Conservation (phyloP, 2,888 invertebrate genomes). For the Meliscaeva auricollis region DNA sequence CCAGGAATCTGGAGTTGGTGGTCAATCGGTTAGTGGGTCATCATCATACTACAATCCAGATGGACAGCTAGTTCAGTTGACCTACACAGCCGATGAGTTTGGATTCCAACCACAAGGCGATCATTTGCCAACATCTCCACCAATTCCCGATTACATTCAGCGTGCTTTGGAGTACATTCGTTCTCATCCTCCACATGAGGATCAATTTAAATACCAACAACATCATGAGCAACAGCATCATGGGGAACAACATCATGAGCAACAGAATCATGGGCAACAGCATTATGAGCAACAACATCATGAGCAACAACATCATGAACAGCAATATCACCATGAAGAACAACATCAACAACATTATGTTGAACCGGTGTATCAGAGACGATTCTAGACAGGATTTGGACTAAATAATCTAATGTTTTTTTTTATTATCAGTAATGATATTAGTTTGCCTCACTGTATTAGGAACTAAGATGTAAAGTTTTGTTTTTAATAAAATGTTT, state of each 20-base stretch:
- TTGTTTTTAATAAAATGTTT: too few species aligned
- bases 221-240: not conserved
- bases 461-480: too few species aligned
- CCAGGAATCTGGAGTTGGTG: slow-evolving; percentile 86
- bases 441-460: too few species aligned
- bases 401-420: not conserved
- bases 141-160: slow-evolving; percentile 85
- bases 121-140: slow-evolving; percentile 85
- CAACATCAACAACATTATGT: not conserved
- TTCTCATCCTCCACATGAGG: slow-evolving; percentile 80
- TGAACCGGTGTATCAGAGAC: not conserved
- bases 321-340: not conserved
- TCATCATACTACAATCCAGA: slow-evolving; percentile 86
- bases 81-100: slow-evolving; percentile 86
- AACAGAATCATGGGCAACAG: not conserved
- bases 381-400: slow-evolving; percentile 4
- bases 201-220: slow-evolving; percentile 6
- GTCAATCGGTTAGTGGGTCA: slow-evolving; percentile 85
- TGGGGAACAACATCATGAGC: not conserved
- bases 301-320: not conserved
- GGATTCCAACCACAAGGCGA: slow-evolving; percentile 85
- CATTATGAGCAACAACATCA: not conserved
- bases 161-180: slow-evolving; percentile 85
- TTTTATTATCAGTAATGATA: too few species aligned
- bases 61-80: slow-evolving; percentile 83